Percentiles rank a stretch among this genome's conserved stretches.
Evolutionary conservation across 2,113 vertebrate genomes (phyloP).

Genomic region (Morone saxatilis): DNA sequence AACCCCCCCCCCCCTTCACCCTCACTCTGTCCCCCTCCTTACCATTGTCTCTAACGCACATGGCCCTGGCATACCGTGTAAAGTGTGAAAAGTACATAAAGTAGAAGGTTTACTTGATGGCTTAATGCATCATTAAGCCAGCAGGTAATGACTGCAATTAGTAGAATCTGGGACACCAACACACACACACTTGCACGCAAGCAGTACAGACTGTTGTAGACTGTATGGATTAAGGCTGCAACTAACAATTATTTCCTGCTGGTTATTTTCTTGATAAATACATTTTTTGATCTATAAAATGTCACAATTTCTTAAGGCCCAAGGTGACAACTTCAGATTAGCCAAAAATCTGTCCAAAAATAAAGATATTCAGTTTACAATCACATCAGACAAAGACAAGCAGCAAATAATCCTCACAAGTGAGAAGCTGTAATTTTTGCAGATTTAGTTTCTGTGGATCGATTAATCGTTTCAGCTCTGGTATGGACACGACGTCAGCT

Average conservation of each 20-base stretch:
- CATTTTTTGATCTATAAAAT: too few relatives aligned
- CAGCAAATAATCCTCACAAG: too few relatives aligned
- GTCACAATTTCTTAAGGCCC: too few relatives aligned
- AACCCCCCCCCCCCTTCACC: too few relatives aligned
- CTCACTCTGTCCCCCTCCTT: background rate
- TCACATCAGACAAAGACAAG: background rate
- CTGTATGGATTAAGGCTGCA: background rate
- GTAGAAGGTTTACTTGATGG: slow-evolving; percentile 11
- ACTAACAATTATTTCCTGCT: background rate
- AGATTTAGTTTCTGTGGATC: background rate
- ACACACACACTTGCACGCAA: background rate
- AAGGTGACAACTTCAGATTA: too few relatives aligned
- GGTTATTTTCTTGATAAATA: too few relatives aligned
- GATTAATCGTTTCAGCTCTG: background rate
- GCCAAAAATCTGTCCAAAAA: too few relatives aligned
- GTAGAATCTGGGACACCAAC: background rate
- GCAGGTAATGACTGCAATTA: slow-evolving; percentile 25
- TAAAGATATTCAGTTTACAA: background rate
- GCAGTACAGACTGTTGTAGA: background rate
- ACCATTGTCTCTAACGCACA: background rate
- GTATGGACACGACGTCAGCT: background rate
- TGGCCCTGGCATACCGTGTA: background rate
- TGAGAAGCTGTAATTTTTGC: background rate
- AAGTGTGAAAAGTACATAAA: slow-evolving; percentile 12
- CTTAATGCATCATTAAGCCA: slow-evolving; percentile 9